These are phyloP conservation scores for Agonopterix arenella DNA, from an alignment of 2,888 invertebrate species.

Conservation along the genomic window DNA sequence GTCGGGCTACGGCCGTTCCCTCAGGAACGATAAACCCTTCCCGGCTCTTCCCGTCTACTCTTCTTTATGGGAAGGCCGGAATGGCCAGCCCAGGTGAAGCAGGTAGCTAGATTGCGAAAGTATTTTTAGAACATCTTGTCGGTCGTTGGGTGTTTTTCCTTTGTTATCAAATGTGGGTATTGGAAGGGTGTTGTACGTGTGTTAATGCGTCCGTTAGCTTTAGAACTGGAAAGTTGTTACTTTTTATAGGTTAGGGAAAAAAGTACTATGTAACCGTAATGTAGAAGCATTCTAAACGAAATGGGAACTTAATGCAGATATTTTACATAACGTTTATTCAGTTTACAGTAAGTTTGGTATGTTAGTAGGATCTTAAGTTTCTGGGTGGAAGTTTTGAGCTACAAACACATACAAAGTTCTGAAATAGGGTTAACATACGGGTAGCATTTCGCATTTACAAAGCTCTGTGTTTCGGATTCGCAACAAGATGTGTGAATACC, in stretches of 20 bases:
- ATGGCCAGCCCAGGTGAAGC: conserved; percentile 72
- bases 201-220: conserved; percentile 49
- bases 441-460: no score
- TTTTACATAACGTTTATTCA: no score
- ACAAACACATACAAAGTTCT: no score
- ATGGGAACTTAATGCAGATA: background rate
- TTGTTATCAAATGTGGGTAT: conserved; percentile 70
- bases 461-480: no score
- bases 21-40: conserved; percentile 74
- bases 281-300: background rate
- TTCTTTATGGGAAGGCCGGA: conserved; percentile 75
- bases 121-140: conserved; percentile 75
- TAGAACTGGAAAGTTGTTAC: conserved; percentile 30
- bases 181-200: conserved; percentile 51
- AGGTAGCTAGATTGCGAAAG: conserved; percentile 73
- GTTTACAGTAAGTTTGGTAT: no score
- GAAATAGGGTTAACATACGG: no score
- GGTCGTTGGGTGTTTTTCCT: conserved; percentile 70
- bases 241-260: conserved; percentile 30
- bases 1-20: conserved; percentile 68
- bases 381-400: no score
- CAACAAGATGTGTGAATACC: no score
- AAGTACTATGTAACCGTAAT: background rate
- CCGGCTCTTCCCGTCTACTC: conserved; percentile 70
- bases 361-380: no score